A percentile compares a stretch with the other conserved stretches of the same genome.
Conservation (phyloP, 2,113 vertebrate species). For the Plectropomus leopardus region DNA sequence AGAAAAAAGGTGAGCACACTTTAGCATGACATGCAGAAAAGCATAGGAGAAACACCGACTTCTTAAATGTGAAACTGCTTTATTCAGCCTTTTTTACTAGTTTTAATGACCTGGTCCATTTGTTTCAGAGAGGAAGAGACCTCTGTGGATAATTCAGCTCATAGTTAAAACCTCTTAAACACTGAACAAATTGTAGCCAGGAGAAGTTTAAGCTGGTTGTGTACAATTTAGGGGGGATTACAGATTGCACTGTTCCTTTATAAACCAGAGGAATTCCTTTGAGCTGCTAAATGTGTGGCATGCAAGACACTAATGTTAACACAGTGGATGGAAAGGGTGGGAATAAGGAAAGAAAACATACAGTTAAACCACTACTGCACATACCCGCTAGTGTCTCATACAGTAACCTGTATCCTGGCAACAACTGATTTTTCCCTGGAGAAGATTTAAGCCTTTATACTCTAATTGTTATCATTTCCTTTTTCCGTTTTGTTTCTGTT, state of each 20-base stretch:
- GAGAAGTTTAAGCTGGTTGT: no score
- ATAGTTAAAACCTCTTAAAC: no score
- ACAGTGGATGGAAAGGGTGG: background rate
- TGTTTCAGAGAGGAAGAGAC: no score
- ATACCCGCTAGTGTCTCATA: background rate
- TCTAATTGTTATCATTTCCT: constrained; percentile 11
- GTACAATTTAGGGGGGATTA: no score
- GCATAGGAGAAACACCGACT: no score
- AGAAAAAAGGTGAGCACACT: no score
- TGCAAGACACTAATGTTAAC: constrained; percentile 3
- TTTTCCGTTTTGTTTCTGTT: constrained; percentile 44
- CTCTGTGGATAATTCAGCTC: no score
- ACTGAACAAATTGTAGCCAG: no score
- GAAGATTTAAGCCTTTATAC: constrained; percentile 41
- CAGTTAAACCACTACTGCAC: background rate
- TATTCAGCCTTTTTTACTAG: no score
- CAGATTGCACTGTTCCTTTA: background rate
- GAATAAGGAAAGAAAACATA: background rate
- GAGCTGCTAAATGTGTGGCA: background rate
- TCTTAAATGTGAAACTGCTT: no score
- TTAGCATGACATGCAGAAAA: no score
- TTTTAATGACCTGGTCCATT: no score
- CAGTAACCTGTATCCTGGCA: constrained; percentile 44
- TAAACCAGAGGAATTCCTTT: background rate
- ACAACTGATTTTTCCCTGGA: constrained; percentile 30